Evolutionary conservation across 2,888 invertebrate genomes (phyloP).

Genomic region (Apodemia hepburni): DNA sequence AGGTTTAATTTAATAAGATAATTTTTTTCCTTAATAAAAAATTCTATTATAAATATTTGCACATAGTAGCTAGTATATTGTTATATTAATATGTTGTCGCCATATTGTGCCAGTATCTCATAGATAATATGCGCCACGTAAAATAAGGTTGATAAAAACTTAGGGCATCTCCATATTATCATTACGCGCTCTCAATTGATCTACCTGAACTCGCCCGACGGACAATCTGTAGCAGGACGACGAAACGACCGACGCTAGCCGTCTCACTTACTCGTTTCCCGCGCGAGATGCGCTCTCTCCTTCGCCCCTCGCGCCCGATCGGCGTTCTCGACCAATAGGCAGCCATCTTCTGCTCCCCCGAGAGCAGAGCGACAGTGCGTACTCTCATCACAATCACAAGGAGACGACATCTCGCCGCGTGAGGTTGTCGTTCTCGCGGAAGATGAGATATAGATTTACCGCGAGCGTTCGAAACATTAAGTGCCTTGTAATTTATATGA

Average conservation of each 20-base stretch:
- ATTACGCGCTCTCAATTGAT: constrained; percentile 60
- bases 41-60: background rate
- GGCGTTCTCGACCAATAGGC: constrained; percentile 74
- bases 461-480: constrained; percentile 52
- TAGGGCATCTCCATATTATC: constrained; percentile 72
- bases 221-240: constrained; percentile 66
- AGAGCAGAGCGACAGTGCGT: constrained; percentile 79
- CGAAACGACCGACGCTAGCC: constrained; percentile 63
- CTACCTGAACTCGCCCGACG: constrained; percentile 61
- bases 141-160: constrained; percentile 43
- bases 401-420: constrained; percentile 71
- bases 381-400: constrained; percentile 75
- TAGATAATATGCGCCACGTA: constrained; percentile 44
- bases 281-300: constrained; percentile 67
- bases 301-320: constrained; percentile 61
- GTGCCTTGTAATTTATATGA: constrained; percentile 50
- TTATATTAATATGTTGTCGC: constrained; percentile 29
- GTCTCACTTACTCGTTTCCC: constrained; percentile 62
- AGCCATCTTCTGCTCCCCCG: constrained; percentile 77
- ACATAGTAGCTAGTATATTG: background rate
- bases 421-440: constrained; percentile 71
- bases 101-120: constrained; percentile 40
- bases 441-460: constrained; percentile 43
- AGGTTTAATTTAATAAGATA: too few species aligned
- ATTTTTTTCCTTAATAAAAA: background rate